Conservation (phyloP, 2,113 vertebrate genomes). For the Psophia crepitans region DNA sequence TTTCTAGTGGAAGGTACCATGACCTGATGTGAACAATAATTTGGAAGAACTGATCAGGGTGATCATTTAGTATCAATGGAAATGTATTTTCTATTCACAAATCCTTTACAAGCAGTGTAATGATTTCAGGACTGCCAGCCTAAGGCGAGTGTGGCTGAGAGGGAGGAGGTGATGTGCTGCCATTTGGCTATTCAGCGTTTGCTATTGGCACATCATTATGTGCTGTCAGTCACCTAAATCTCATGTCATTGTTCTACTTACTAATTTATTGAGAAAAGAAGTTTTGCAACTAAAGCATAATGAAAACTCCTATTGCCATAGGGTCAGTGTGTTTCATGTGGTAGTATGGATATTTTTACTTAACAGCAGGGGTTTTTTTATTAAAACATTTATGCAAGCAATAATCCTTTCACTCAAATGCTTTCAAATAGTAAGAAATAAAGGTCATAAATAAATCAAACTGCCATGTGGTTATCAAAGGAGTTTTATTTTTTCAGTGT, state of each 20-base stretch:
- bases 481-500: not conserved
- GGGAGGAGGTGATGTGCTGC: not conserved
- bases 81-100: not conserved
- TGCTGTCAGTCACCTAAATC: not conserved
- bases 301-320: not conserved
- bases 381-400: not conserved
- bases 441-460: not conserved
- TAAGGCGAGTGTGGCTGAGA: not conserved
- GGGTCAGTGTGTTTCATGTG: not conserved
- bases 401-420: not conserved
- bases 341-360: not conserved
- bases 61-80: not conserved
- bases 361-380: not conserved
- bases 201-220: not conserved
- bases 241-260: not conserved
- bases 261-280: not conserved
- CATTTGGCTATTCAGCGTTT: not conserved
- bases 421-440: not conserved
- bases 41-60: not conserved
- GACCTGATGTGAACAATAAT: not conserved
- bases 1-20: not conserved
- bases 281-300: not conserved
- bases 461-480: not conserved
- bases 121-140: not conserved
- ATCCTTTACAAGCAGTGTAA: not conserved